These are phyloP conservation scores for Chalcosyrphus nemorum DNA, from an alignment of 2,888 invertebrate species.

Conservation along the genomic window DNA sequence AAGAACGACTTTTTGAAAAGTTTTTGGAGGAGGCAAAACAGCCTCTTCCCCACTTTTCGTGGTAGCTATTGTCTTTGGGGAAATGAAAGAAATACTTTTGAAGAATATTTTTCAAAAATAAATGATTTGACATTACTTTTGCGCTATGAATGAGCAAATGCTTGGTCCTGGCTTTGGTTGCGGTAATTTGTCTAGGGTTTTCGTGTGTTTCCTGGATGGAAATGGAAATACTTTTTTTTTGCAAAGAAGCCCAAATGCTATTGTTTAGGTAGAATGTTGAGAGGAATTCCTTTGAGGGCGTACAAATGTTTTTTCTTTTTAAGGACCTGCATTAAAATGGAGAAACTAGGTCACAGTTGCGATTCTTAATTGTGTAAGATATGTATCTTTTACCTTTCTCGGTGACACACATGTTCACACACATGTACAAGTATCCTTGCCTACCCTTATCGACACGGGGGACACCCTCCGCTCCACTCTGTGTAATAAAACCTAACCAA, in stretches of 20 bases:
- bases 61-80: background rate
- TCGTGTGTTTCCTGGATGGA: no score
- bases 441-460: background rate
- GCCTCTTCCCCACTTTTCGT: no score
- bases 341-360: background rate
- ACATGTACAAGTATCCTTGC: background rate
- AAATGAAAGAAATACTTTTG: slow-evolving; percentile 12
- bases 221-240: background rate
- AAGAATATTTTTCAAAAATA: background rate
- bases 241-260: no score
- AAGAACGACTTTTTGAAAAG: background rate
- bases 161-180: background rate
- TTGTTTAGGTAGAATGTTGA: slow-evolving; percentile 4
- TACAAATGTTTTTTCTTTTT: background rate
- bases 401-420: no score
- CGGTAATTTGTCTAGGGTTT: background rate
- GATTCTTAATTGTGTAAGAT: background rate
- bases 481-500: background rate
- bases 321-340: background rate
- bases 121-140: slow-evolving; percentile 20
- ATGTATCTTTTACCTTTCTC: background rate
- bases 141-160: slow-evolving; percentile 4
- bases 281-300: background rate
- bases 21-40: no score
- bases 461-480: background rate